Conservation (phyloP, 2,888 invertebrate genomes). For the Acleris emargana region DNA sequence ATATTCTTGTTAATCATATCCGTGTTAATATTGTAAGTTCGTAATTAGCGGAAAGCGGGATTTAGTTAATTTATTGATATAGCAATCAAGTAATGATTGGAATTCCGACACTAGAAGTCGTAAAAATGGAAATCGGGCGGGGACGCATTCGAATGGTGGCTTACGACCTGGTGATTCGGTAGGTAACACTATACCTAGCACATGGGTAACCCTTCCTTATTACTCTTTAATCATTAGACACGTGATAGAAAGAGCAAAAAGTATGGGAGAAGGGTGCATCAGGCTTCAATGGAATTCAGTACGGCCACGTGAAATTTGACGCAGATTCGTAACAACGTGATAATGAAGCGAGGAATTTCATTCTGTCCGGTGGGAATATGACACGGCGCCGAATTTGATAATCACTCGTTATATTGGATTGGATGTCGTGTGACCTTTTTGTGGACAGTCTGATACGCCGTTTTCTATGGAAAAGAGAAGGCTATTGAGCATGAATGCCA, state of each 20-base stretch:
- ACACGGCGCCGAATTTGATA: constrained; percentile 19
- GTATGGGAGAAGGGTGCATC: neutral
- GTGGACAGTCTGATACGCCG: neutral
- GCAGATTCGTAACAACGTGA: constrained; percentile 39
- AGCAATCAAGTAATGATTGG: constrained; percentile 48
- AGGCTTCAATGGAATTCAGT: constrained; percentile 30
- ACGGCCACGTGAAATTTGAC: constrained; percentile 40
- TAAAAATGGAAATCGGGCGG: constrained; percentile 51
- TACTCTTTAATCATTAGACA: neutral
- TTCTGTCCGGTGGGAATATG: constrained; percentile 29
- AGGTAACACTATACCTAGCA: constrained; percentile 6
- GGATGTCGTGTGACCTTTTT: neutral
- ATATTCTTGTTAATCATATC: neutral
- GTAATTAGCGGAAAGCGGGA: constrained; percentile 48
- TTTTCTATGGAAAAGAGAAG: too few species aligned
- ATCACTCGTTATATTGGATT: constrained; percentile 9
- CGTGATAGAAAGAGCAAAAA: neutral
- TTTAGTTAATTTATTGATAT: constrained; percentile 49
- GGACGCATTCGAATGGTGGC: constrained; percentile 51
- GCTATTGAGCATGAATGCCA: too few species aligned
- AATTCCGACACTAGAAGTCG: constrained; percentile 49
- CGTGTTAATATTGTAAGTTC: constrained; percentile 36
- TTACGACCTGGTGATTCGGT: constrained; percentile 39
- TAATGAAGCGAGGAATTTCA: constrained; percentile 35
- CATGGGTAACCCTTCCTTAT: neutral